phyloP scores from a whole-genome alignment of 2,113 vertebrate species.

The Callocephalon fimbriatum region DNA sequence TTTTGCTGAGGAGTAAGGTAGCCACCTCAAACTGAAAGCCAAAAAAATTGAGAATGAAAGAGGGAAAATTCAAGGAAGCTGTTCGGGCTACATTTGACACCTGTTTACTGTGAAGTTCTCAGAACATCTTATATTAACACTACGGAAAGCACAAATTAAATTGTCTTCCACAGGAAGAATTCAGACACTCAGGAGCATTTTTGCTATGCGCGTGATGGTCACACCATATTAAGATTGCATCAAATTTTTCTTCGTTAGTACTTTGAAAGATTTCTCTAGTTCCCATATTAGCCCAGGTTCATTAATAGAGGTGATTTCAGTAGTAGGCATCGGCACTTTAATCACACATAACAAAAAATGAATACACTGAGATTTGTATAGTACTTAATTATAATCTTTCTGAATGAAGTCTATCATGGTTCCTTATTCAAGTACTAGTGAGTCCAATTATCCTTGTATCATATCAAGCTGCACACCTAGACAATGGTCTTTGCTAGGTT shows the following conservation, averaged over 20 bases:
- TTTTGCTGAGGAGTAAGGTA: background rate
- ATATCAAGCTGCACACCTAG: background rate
- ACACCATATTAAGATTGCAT: background rate
- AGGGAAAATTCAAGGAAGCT: background rate
- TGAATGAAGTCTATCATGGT: background rate
- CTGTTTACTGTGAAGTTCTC: background rate
- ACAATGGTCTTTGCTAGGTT: background rate
- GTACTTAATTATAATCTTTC: background rate
- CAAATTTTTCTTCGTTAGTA: background rate
- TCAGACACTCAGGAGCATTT: background rate
- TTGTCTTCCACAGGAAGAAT: background rate
- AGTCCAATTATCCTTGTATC: background rate
- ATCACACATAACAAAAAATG: background rate
- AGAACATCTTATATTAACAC: background rate
- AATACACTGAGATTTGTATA: background rate
- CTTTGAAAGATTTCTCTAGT: background rate
- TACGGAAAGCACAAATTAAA: background rate
- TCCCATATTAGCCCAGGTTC: background rate
- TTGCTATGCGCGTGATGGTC: background rate
- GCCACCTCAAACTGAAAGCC: background rate
- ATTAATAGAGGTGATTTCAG: background rate
- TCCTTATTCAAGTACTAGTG: background rate
- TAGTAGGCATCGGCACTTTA: background rate
- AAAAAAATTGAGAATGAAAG: background rate
- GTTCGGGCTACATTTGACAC: background rate